A percentile compares a stretch with the other conserved stretches of the same genome.
Conservation (phyloP, 2,113 vertebrate genomes). For the Platycercus adscitus region DNA sequence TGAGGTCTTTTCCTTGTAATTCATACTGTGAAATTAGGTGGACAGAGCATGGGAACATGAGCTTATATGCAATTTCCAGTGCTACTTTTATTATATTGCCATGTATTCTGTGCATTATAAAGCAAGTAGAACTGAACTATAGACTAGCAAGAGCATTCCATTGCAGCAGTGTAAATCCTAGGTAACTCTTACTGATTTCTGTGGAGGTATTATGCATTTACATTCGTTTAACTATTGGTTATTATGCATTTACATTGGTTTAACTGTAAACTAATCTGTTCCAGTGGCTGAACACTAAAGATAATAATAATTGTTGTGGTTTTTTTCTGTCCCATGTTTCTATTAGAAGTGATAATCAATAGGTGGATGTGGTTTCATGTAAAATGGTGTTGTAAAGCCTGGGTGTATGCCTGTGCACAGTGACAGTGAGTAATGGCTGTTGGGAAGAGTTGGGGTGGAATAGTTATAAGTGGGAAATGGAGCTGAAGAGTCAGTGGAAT, state of each 20-base stretch:
- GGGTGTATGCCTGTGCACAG: not conserved
- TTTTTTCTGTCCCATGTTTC: not conserved
- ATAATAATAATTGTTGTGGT: not conserved
- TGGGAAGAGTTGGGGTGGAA: not conserved
- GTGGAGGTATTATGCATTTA: not conserved
- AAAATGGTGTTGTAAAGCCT: not conserved
- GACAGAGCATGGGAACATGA: not conserved
- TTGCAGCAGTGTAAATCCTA: not conserved
- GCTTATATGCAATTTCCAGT: not conserved
- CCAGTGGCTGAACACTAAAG: not conserved
- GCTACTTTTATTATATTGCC: not conserved
- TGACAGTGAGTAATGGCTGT: not conserved
- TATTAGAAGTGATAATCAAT: not conserved
- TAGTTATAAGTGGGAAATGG: not conserved
- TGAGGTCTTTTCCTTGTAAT: not conserved
- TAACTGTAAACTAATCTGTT: not conserved
- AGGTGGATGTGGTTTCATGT: not conserved
- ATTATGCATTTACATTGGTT: not conserved
- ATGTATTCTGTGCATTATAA: not conserved
- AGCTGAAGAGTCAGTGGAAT: not conserved
- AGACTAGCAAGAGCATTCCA: not conserved
- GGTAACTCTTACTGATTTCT: not conserved
- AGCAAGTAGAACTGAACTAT: not conserved
- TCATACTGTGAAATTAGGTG: not conserved
- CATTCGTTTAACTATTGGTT: not conserved